These are phyloP conservation scores for Mixornis gularis DNA, from an alignment of 2,113 vertebrate genomes.

Conservation along the genomic window DNA sequence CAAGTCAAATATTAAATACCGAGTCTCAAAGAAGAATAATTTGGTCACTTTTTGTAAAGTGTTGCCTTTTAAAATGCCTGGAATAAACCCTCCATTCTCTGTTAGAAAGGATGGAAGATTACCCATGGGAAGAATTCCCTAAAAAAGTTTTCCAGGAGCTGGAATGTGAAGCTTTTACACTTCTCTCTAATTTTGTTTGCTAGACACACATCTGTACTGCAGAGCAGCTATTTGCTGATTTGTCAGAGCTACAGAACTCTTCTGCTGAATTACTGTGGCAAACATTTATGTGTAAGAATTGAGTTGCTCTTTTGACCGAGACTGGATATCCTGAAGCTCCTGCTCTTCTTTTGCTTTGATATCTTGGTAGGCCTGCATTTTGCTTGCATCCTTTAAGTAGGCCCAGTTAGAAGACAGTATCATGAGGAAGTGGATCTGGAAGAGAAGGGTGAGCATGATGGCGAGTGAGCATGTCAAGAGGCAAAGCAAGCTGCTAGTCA, in stretches of 20 bases:
- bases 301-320: slow-evolving; percentile 97
- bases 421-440: slow-evolving; percentile 99
- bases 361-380: slow-evolving; percentile 98
- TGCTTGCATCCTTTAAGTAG: slow-evolving; percentile 99
- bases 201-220: slow-evolving; percentile 81
- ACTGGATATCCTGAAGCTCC: slow-evolving; percentile 98
- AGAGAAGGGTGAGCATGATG: slow-evolving; percentile 97
- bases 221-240: slow-evolving; percentile 78
- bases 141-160: slow-evolving; percentile 73
- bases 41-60: slow-evolving; percentile 67
- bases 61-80: slow-evolving; percentile 79
- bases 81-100: slow-evolving; percentile 64
- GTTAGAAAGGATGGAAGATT: slow-evolving; percentile 66
- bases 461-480: slow-evolving; percentile 93
- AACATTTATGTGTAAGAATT: slow-evolving; percentile 95
- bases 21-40: slow-evolving; percentile 25
- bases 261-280: slow-evolving; percentile 74
- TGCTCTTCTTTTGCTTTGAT: slow-evolving; percentile 98
- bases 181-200: slow-evolving; percentile 82
- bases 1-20: background rate
- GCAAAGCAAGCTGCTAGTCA: slow-evolving; percentile 90
- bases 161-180: slow-evolving; percentile 77
- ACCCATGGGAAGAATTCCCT: slow-evolving; percentile 64
- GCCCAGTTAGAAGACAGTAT: slow-evolving; percentile 99
- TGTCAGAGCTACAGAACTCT: slow-evolving; percentile 78